These are phyloP conservation scores for Druceiella hillmani DNA, from an alignment of 2,888 invertebrate species.

Conservation along the genomic window DNA sequence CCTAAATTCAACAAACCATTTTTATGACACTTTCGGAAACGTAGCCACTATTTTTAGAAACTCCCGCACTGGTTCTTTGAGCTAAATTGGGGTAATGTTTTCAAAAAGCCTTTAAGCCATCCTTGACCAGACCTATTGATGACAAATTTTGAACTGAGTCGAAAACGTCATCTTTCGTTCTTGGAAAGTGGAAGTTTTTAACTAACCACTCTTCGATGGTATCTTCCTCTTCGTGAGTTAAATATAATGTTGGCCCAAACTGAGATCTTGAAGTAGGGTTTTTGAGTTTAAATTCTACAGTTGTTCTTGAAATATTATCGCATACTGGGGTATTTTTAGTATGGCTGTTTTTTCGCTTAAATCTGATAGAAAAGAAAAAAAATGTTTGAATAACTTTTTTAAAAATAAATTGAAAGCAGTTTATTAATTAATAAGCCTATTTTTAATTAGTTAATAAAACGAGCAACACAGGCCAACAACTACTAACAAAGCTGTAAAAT, in stretches of 20 bases:
- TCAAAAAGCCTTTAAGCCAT: slow-evolving; percentile 24
- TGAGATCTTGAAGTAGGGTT: slow-evolving; percentile 15
- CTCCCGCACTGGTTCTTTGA: slow-evolving; percentile 23
- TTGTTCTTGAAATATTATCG: slow-evolving; percentile 15
- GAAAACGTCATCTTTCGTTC: slow-evolving; percentile 10
- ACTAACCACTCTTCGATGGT: slow-evolving; percentile 11
- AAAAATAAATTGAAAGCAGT: no score
- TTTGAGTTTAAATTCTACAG: slow-evolving; percentile 15
- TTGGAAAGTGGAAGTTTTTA: no score
- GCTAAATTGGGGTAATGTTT: slow-evolving; percentile 25
- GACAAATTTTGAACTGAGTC: slow-evolving; percentile 18
- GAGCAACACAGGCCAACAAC: no score
- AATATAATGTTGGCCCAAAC: slow-evolving; percentile 15
- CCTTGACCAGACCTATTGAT: slow-evolving; percentile 19
- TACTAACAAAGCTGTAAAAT: no score
- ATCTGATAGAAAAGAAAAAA: slow-evolving; percentile 7
- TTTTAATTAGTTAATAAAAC: no score
- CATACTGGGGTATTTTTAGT: slow-evolving; percentile 15
- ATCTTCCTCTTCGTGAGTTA: slow-evolving; percentile 14
- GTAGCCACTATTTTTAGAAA: slow-evolving; percentile 26
- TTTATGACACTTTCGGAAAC: slow-evolving; percentile 27
- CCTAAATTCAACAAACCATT: slow-evolving; percentile 26
- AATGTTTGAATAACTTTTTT: no score
- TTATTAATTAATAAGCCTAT: no score
- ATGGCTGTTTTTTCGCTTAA: slow-evolving; percentile 7